Evolutionary conservation across 2,797 vertebrate species (phyloP).

Genomic region (Odontamblyopus rebecca): DNA sequence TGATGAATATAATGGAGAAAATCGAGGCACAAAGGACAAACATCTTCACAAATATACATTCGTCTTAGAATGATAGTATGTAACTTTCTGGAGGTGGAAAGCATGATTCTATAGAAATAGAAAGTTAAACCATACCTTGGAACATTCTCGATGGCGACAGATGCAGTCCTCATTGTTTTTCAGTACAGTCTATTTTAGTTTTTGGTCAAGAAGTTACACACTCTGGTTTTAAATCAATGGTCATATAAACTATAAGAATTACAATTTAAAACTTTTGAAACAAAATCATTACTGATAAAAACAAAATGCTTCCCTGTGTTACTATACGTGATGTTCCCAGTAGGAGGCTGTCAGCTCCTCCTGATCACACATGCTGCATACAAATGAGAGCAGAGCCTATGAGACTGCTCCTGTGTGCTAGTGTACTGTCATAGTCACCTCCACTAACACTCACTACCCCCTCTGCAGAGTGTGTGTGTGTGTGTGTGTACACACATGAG

Average conservation of each 20-base stretch:
- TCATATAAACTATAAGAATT: not conserved
- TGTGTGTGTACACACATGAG: conserved; percentile 37
- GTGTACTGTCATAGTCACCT: conserved; percentile 35
- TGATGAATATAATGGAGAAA: too few species aligned
- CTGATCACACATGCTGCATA: not conserved
- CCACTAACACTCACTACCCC: conserved; percentile 18
- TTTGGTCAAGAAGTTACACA: too few species aligned
- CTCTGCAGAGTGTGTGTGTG: conserved; percentile 54
- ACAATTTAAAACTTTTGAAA: not conserved
- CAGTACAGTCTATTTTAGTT: too few species aligned
- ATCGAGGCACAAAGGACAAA: too few species aligned
- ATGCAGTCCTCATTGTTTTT: too few species aligned
- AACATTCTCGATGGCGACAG: too few species aligned
- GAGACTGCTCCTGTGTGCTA: conserved; percentile 19
- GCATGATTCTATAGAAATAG: too few species aligned
- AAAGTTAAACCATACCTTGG: too few species aligned
- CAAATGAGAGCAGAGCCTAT: conserved; percentile 10
- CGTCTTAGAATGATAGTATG: too few species aligned
- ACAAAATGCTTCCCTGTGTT: not conserved
- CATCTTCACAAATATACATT: too few species aligned
- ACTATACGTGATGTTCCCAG: not conserved
- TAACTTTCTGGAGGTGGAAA: too few species aligned
- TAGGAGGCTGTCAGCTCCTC: conserved; percentile 1
- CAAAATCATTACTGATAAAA: not conserved
- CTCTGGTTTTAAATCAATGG: not conserved